A percentile compares a stretch with the other conserved stretches of the same genome.
Conservation (phyloP, 2,113 vertebrate genomes). For the Speoplatyrhinus poulsoni region DNA sequence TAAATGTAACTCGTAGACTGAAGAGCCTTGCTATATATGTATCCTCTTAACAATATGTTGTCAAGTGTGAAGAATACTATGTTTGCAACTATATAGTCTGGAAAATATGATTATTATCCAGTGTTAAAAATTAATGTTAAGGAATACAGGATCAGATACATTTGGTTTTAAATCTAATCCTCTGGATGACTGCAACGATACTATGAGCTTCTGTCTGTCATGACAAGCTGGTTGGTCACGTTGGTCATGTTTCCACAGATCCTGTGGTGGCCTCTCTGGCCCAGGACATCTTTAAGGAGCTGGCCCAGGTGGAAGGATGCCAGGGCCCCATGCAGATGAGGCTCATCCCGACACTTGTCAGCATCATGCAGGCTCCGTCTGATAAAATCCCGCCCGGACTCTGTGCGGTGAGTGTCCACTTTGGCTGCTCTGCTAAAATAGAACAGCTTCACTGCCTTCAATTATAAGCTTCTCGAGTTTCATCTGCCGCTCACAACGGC, state of each 20-base stretch:
- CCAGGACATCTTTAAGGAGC: conserved; percentile 98
- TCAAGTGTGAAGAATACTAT: too few species aligned
- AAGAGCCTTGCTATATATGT: too few species aligned
- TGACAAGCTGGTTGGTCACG: background rate
- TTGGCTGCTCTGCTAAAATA: background rate
- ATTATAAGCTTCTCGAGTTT: too few species aligned
- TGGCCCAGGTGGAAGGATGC: conserved; percentile 95
- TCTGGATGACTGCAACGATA: too few species aligned
- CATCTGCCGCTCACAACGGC: too few species aligned
- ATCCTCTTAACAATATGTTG: too few species aligned
- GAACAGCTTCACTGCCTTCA: background rate
- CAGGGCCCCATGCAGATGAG: conserved; percentile 97
- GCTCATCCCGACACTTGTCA: conserved; percentile 95
- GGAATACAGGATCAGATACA: too few species aligned
- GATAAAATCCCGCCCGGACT: conserved; percentile 97
- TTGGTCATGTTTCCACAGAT: conserved; percentile 73
- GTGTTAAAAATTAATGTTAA: too few species aligned
- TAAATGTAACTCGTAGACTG: too few species aligned
- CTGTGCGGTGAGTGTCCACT: conserved; percentile 85
- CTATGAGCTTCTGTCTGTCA: background rate
- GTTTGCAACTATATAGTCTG: too few species aligned
- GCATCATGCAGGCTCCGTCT: conserved; percentile 97
- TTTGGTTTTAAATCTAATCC: too few species aligned
- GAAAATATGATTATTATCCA: too few species aligned
- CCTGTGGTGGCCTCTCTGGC: conserved; percentile 95